These are phyloP conservation scores for Celastrina argiolus DNA, from an alignment of 2,888 invertebrate genomes.

Conservation along the genomic window DNA sequence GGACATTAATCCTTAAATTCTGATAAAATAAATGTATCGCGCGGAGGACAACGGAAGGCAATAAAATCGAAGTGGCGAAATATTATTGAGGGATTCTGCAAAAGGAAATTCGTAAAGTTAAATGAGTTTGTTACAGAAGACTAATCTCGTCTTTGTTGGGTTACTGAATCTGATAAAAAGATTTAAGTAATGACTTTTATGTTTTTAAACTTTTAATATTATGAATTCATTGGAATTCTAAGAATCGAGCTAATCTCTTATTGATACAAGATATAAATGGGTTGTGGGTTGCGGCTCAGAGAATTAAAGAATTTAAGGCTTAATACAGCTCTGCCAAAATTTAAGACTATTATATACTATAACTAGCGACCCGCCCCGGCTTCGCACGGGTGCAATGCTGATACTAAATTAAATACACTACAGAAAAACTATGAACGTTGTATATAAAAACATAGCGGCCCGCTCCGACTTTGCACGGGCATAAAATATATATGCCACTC, in stretches of 20 bases:
- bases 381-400: too few species aligned
- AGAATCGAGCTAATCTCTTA: neutral
- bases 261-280: neutral
- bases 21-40: slow-evolving; percentile 67
- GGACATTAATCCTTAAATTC: slow-evolving; percentile 54
- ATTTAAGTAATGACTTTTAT: slow-evolving; percentile 38
- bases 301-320: too few species aligned
- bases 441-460: too few species aligned
- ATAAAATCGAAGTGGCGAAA: slow-evolving; percentile 68
- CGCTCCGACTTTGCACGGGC: too few species aligned
- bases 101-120: slow-evolving; percentile 68
- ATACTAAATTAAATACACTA: too few species aligned
- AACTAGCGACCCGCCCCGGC: too few species aligned
- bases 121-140: slow-evolving; percentile 71
- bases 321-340: too few species aligned
- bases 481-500: too few species aligned
- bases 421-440: too few species aligned
- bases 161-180: slow-evolving; percentile 64
- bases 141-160: slow-evolving; percentile 62
- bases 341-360: too few species aligned
- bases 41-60: slow-evolving; percentile 56
- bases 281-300: too few species aligned
- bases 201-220: slow-evolving; percentile 34
- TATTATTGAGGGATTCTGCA: slow-evolving; percentile 59
- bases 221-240: neutral